Base-by-base conservation (phyloP, 2,797 vertebrate species). In the Thaleichthys pacificus region DNA sequence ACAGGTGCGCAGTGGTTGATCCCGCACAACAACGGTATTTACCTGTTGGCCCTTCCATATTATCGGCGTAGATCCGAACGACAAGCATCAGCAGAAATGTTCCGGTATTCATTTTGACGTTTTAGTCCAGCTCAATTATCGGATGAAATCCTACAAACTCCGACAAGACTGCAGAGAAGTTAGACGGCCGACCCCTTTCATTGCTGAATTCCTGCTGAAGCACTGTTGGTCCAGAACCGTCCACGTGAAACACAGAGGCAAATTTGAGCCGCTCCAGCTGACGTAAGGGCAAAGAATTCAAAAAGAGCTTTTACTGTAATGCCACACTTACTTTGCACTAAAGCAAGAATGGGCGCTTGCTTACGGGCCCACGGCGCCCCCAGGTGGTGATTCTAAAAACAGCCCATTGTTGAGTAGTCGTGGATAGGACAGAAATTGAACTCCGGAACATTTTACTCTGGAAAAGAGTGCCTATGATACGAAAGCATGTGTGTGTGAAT, bases 41-140 rank as follows among this genome's bases (percentile, higher is more conserved):
- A 93, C 93, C 92, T 94, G 93, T 92, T 91, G 92, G 90, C 73
- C 89, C 89, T 26, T 94, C 93, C 80, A 88, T 86, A 58, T 83
- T 89, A 60, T 93, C 93, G n/a, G 88, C 90, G 78, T 75, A 88
- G 83, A 91, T 85, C 84, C 88, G 81, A 69, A 76, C 85, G 73
- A 77, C 75, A 77, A 93, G 84, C 82, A 93, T 73, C 87, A 93
- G 81, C 19, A 93, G 80, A 77, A 93, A 22, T 2, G 82, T 85
- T 42, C 84, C 77, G 14, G 82, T 63, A 71, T 82, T 66, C 93
- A 93, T 93, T 63, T 80, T 87, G 72, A 68, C 47, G 74, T 32
- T 75, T 76, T 84, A 91, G 87, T 93, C 91, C 91, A 84, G 83
- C 66, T 77, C 64, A 84, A 74, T 69, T 80, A 4, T 68, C 72